Conservation (phyloP, 1,140 invertebrate species). For the Drosophila sucinea region DNA sequence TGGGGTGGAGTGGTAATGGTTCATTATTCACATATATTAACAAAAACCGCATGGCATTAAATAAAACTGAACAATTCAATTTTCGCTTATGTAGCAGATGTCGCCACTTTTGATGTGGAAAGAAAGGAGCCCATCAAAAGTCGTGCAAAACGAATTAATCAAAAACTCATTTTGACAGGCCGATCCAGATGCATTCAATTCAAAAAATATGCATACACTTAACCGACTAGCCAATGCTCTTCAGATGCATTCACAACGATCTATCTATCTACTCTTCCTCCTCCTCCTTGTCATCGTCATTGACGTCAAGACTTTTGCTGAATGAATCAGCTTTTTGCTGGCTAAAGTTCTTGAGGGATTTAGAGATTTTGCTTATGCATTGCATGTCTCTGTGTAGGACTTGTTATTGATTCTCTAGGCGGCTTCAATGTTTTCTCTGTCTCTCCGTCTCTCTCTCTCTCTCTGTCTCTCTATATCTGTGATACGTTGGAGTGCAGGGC, state of each 20-base stretch:
- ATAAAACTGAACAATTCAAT: slow-evolving; percentile 16
- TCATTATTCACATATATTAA: slow-evolving; percentile 2
- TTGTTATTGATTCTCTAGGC: slow-evolving; percentile 58
- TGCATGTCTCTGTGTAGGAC: slow-evolving; percentile 45
- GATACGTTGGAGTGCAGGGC: slow-evolving; percentile 51
- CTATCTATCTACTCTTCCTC: too few relatives aligned
- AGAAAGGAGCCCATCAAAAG: slow-evolving; percentile 19
- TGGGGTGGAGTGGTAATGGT: neutral
- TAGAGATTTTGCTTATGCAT: slow-evolving; percentile 50
- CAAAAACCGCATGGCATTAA: neutral
- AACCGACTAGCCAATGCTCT: slow-evolving; percentile 16
- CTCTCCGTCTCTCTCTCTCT: neutral
- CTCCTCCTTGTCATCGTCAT: neutral
- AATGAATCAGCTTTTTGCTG: slow-evolving; percentile 28
- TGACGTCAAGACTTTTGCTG: slow-evolving; percentile 38
- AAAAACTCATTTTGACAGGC: slow-evolving; percentile 37
- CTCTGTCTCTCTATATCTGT: neutral
- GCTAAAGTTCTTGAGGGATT: slow-evolving; percentile 21
- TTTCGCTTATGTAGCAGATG: slow-evolving; percentile 16
- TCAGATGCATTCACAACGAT: slow-evolving; percentile 20
- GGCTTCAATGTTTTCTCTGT: slow-evolving; percentile 17
- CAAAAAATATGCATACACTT: neutral
- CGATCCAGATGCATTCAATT: slow-evolving; percentile 12
- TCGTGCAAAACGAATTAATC: slow-evolving; percentile 23
- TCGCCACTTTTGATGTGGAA: slow-evolving; percentile 23